Evolutionary conservation across 2,888 invertebrate species (phyloP).

Genomic region (Mystacides longicornis): DNA sequence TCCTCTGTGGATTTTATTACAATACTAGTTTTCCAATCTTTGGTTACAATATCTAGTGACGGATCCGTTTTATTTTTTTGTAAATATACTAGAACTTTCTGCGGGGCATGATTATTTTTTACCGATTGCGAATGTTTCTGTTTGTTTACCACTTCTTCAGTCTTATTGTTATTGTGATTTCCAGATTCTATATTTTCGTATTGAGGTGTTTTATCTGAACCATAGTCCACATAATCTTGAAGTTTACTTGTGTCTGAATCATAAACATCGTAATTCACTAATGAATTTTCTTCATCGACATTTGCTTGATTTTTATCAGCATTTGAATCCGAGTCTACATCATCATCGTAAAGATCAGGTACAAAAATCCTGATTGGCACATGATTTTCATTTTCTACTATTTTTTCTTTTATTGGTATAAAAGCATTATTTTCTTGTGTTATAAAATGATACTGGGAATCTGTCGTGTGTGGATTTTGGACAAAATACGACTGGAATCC

Average conservation of each 20-base stretch:
- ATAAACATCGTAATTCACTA: too few relatives aligned
- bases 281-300: too few relatives aligned
- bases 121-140: background rate
- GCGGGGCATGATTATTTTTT: too few relatives aligned
- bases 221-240: too few relatives aligned
- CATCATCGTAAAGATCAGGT: slow-evolving; percentile 32
- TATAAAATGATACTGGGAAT: slow-evolving; percentile 32
- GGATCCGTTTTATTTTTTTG: slow-evolving; percentile 21
- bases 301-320: too few relatives aligned
- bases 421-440: slow-evolving; percentile 35
- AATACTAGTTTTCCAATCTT: slow-evolving; percentile 26
- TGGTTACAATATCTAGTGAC: slow-evolving; percentile 19
- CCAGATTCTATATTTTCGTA: too few relatives aligned
- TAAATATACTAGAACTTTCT: slow-evolving; percentile 16
- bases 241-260: too few relatives aligned
- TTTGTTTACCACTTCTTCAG: slow-evolving; percentile 1
- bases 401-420: slow-evolving; percentile 36
- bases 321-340: too few relatives aligned
- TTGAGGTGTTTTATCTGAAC: too few relatives aligned
- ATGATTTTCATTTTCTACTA: slow-evolving; percentile 40
- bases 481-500: slow-evolving; percentile 33
- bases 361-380: slow-evolving; percentile 51
- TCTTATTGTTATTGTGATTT: slow-evolving; percentile 3
- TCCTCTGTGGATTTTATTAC: slow-evolving; percentile 19
- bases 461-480: slow-evolving; percentile 32